A percentile compares a stretch with the other conserved stretches of the same genome.
These are phyloP conservation scores for Invenusta paracnida DNA, from an alignment of 2,888 invertebrate genomes.

Conservation along the genomic window DNA sequence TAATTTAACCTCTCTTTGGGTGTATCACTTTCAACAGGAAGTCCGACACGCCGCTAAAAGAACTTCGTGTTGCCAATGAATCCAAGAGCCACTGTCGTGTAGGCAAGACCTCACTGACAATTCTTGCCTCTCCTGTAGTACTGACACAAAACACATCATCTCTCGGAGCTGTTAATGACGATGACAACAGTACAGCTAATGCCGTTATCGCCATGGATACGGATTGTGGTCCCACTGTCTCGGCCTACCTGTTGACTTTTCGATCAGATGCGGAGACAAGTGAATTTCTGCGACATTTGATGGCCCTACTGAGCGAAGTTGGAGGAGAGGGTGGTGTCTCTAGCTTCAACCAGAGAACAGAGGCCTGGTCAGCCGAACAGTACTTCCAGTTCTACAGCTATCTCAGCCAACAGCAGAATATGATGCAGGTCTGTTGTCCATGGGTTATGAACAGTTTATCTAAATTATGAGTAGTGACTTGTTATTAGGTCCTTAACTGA, in stretches of 20 bases:
- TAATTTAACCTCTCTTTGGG: too few species aligned
- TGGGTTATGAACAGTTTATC: too few species aligned
- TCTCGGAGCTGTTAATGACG: not conserved
- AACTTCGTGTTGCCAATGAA: not conserved
- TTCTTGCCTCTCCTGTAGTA: not conserved
- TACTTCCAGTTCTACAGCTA: constrained; percentile 98
- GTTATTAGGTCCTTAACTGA: too few species aligned
- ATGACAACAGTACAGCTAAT: too few species aligned
- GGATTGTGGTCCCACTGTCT: not conserved
- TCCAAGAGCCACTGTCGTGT: not conserved
- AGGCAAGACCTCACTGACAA: not conserved
- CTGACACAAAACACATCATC: not conserved
- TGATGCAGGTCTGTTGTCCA: constrained; percentile 77
- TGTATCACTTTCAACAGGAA: too few species aligned
- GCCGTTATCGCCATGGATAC: not conserved
- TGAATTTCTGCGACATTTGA: not conserved
- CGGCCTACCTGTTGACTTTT: not conserved
- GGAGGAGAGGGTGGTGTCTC: not conserved
- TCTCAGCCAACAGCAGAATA: constrained; percentile 96
- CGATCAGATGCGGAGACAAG: not conserved
- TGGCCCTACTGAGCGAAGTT: not conserved
- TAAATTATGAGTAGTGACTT: too few species aligned
- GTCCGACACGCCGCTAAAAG: not conserved
- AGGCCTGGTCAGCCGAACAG: constrained; percentile 94
- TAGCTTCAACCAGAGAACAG: constrained; percentile 73